These are phyloP conservation scores for Numenius arquata DNA, from an alignment of 2,113 vertebrate species.

Conservation along the genomic window DNA sequence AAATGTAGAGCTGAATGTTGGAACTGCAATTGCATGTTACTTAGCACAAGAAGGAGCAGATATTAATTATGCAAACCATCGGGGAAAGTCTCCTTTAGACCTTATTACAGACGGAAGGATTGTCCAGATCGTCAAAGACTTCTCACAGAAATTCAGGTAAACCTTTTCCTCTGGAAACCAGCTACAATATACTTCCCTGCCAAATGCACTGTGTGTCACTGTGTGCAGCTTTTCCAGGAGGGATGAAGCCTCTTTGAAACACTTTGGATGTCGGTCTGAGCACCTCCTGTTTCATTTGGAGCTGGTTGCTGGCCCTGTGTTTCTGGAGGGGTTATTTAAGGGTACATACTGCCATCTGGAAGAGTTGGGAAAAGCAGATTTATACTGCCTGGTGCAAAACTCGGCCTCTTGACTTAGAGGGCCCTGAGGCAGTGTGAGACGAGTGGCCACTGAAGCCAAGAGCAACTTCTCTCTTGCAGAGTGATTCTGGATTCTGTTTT, in stretches of 20 bases:
- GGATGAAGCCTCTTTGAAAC: background rate
- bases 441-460: background rate
- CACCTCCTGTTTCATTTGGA: background rate
- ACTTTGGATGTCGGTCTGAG: background rate
- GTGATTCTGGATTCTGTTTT: background rate
- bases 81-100: conserved; percentile 91
- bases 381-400: background rate
- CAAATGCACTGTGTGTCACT: too few species aligned
- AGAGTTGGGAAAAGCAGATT: background rate
- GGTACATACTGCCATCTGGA: background rate
- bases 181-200: background rate
- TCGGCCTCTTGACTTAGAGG: background rate
- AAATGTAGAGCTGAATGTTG: conserved; percentile 83
- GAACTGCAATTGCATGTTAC: conserved; percentile 88
- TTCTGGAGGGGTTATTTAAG: background rate
- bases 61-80: conserved; percentile 91
- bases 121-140: conserved; percentile 87
- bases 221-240: background rate
- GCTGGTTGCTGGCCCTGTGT: background rate
- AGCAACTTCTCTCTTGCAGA: background rate
- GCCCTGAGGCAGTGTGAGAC: background rate
- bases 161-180: background rate
- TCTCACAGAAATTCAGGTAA: conserved; percentile 93
- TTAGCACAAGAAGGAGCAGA: conserved; percentile 93
- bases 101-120: conserved; percentile 81